Percentiles rank a stretch among this genome's conserved stretches.
Evolutionary conservation across 2,888 invertebrate genomes (phyloP).

Genomic region (Blera fallax): DNA sequence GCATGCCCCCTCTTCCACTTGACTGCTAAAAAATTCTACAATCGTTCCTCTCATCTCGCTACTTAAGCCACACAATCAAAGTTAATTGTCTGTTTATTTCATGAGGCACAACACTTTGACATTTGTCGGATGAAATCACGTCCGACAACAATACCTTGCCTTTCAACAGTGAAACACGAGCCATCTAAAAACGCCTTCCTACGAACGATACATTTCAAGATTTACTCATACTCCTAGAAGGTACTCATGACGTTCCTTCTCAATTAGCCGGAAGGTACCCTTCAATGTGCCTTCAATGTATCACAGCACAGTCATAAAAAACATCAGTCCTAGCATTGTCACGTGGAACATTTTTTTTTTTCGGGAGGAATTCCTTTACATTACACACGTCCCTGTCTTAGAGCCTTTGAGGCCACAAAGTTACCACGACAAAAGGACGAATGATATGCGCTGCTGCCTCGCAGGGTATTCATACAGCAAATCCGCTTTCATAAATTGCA

Average conservation of each 20-base stretch:
- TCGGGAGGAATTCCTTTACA: slow-evolving; percentile 14
- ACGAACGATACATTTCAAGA: neutral
- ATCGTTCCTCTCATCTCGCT: neutral
- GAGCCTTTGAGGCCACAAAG: slow-evolving; percentile 5
- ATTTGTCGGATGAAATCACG: neutral
- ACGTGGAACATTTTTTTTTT: neutral
- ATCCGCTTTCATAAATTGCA: slow-evolving; percentile 43
- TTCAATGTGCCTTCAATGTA: neutral
- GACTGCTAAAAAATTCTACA: neutral
- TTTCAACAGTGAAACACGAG: neutral
- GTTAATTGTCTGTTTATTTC: neutral
- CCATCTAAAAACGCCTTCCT: neutral
- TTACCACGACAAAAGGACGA: slow-evolving; percentile 4
- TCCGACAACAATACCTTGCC: neutral
- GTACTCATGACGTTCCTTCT: neutral
- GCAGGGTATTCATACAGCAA: slow-evolving; percentile 7
- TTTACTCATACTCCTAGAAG: neutral
- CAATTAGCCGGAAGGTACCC: slow-evolving; percentile 7
- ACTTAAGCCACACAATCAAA: neutral
- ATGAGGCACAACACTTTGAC: neutral
- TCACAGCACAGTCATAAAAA: neutral
- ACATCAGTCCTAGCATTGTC: neutral
- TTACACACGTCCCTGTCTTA: neutral
- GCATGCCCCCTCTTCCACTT: neutral
- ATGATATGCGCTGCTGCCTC: neutral